A percentile compares a stretch with the other conserved stretches of the same genome.
These are phyloP conservation scores for Caenorhabditis japonica DNA, from an alignment of 2,888 invertebrate genomes.

Conservation along the genomic window DNA sequence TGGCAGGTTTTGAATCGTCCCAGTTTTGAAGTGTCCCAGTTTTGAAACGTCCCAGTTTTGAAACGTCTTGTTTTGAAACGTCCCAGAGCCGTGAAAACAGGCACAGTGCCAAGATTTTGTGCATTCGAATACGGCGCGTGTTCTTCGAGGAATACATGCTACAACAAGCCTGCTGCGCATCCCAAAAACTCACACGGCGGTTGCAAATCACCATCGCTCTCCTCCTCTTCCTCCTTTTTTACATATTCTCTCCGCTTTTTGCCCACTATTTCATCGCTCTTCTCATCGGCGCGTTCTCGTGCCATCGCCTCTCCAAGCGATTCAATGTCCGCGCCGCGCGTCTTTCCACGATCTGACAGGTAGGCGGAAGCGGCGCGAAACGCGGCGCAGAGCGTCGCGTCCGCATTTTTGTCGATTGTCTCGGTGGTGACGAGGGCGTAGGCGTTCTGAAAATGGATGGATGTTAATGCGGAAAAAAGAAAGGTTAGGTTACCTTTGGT, in stretches of 20 bases:
- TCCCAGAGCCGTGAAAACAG: too few relatives aligned
- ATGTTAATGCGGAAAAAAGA: too few relatives aligned
- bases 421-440: constrained; percentile 22
- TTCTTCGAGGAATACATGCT: too few relatives aligned
- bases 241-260: neutral
- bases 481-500: constrained; percentile 31
- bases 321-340: constrained; percentile 16
- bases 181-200: neutral
- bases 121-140: too few relatives aligned
- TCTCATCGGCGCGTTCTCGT: too few relatives aligned
- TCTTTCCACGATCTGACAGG: constrained; percentile 23
- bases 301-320: constrained; percentile 11
- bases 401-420: constrained; percentile 35
- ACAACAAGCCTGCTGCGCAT: too few relatives aligned
- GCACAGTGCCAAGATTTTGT: too few relatives aligned
- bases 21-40: too few relatives aligned
- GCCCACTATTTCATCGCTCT: too few relatives aligned
- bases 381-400: constrained; percentile 37
- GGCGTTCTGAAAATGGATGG: constrained; percentile 27
- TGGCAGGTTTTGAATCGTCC: too few relatives aligned
- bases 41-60: too few relatives aligned
- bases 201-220: neutral
- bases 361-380: constrained; percentile 34
- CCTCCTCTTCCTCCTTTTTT: constrained; percentile 1
- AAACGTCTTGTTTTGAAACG: too few relatives aligned